phyloP scores from a whole-genome alignment of 2,113 vertebrate genomes.

The Alethe castanea region DNA sequence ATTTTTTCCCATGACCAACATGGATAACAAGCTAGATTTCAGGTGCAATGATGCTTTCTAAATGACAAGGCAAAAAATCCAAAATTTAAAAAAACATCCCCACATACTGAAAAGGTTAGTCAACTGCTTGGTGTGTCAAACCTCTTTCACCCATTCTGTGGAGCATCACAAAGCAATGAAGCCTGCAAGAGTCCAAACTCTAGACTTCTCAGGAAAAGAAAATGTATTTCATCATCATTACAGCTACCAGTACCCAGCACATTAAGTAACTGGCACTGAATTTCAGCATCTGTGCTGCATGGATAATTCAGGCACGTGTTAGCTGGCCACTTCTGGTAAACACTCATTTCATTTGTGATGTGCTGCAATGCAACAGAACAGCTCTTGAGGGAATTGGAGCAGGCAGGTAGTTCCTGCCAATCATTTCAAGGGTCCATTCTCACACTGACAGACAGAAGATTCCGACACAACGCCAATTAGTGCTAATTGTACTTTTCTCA shows the following conservation, averaged over 20 bases:
- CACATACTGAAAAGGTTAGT: not conserved
- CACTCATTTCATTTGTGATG: not conserved
- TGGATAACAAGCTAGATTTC: not conserved
- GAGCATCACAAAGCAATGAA: not conserved
- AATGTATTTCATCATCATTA: not conserved
- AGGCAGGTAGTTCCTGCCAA: not conserved
- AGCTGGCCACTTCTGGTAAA: not conserved
- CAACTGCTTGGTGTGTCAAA: not conserved
- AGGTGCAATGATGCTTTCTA: not conserved
- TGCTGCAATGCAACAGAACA: constrained; percentile 2
- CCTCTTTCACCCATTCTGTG: not conserved
- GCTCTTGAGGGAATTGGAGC: not conserved
- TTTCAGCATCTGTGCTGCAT: not conserved
- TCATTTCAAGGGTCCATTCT: not conserved
- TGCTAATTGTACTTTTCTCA: constrained; percentile 25
- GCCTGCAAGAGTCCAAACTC: not conserved
- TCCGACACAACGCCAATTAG: not conserved
- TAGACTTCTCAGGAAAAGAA: not conserved
- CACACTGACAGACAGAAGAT: not conserved
- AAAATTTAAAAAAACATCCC: not conserved
- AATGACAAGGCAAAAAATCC: not conserved
- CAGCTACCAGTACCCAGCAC: not conserved
- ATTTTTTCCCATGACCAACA: not conserved
- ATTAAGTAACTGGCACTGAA: not conserved
- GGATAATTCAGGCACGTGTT: not conserved